A percentile compares a stretch with the other conserved stretches of the same genome.
Evolutionary conservation across 2,888 invertebrate genomes (phyloP).

Genomic region (Pterobdella sp.): DNA sequence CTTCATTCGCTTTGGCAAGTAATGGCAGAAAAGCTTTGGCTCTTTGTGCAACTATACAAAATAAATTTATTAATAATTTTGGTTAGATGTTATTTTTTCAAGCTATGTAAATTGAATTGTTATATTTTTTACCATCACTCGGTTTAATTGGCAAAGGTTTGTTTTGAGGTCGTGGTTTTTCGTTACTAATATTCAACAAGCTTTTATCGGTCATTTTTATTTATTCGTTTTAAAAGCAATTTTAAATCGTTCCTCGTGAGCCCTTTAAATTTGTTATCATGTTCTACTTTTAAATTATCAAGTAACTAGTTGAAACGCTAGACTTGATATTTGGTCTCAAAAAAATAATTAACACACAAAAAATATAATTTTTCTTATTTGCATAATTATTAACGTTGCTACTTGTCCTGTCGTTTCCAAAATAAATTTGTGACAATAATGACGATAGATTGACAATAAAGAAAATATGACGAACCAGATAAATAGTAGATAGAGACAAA

Average conservation of each 20-base stretch:
- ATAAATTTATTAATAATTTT: background rate
- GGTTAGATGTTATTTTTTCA: background rate
- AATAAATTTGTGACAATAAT: background rate
- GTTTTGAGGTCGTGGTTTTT: background rate
- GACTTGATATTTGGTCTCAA: too few relatives aligned
- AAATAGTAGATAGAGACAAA: background rate
- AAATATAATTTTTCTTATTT: too few relatives aligned
- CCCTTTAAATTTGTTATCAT: too few relatives aligned
- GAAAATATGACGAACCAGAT: background rate
- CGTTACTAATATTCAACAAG: background rate
- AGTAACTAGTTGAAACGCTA: too few relatives aligned
- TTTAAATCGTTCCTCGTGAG: too few relatives aligned
- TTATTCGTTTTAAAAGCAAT: too few relatives aligned
- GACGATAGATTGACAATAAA: background rate
- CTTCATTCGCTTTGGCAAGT: constrained; percentile 5
- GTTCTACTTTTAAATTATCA: too few relatives aligned
- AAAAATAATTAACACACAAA: too few relatives aligned
- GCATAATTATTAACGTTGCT: too few relatives aligned
- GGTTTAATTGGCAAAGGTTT: background rate
- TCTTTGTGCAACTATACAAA: background rate
- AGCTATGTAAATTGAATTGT: background rate
- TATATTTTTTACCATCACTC: constrained; percentile 1
- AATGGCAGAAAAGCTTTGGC: constrained; percentile 1
- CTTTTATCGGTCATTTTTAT: too few relatives aligned
- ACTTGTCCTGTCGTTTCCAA: background rate